These are phyloP conservation scores for Caenorhabditis sp. DNA, from an alignment of 2,888 invertebrate genomes.

Conservation along the genomic window DNA sequence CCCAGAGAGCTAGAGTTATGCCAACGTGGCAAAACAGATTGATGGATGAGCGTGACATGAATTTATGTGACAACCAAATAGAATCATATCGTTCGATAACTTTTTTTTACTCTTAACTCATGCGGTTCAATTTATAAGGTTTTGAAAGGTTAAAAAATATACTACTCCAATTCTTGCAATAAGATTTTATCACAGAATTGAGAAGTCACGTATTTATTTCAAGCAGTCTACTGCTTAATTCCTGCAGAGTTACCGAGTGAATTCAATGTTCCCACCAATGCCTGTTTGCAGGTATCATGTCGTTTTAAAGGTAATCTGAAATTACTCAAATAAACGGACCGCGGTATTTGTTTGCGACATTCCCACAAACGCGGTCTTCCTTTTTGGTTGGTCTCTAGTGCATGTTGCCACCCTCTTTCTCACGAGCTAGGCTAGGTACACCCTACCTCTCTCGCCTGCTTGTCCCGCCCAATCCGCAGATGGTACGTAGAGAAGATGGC, in stretches of 20 bases:
- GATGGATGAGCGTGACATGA: not conserved
- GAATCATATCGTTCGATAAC: too few species aligned
- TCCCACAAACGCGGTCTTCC: slow-evolving; percentile 41
- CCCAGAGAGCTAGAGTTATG: slow-evolving; percentile 1
- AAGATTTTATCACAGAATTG: too few species aligned
- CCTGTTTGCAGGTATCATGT: not conserved
- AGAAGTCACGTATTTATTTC: too few species aligned
- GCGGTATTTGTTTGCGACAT: slow-evolving; percentile 24
- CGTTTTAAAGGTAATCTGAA: not conserved
- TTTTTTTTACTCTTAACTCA: too few species aligned
- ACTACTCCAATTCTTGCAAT: too few species aligned
- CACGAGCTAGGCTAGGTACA: slow-evolving; percentile 2
- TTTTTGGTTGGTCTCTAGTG: slow-evolving; percentile 25
- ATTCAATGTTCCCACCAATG: not conserved
- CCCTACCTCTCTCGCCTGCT: not conserved
- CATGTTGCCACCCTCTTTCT: slow-evolving; percentile 52
- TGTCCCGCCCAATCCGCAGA: slow-evolving; percentile 8
- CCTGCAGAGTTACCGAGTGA: not conserved
- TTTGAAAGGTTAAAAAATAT: too few species aligned
- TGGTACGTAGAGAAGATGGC: not conserved
- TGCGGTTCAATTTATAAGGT: too few species aligned
- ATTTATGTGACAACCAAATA: too few species aligned
- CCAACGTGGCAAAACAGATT: not conserved
- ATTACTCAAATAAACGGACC: slow-evolving; percentile 1
- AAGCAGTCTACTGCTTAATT: too few species aligned